Evolutionary conservation across 2,888 invertebrate genomes (phyloP).

Genomic region (Pherbina coryleti): DNA sequence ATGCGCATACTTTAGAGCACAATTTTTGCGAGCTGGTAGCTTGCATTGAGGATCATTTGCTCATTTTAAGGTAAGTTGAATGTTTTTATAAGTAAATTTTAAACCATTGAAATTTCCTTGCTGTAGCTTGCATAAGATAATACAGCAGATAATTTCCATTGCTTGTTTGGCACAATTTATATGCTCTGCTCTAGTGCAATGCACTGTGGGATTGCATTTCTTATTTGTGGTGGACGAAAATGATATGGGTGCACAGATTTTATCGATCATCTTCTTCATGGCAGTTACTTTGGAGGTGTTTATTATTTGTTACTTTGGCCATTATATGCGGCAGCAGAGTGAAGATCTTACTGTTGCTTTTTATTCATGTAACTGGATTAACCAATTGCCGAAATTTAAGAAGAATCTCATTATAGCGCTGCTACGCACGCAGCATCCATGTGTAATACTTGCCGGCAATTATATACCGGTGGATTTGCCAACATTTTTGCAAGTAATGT

Average conservation of each 20-base stretch:
- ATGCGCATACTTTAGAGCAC: conserved; percentile 28
- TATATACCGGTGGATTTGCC: conserved; percentile 72
- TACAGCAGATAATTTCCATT: conserved; percentile 71
- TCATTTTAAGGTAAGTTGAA: conserved; percentile 53
- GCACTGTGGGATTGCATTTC: conserved; percentile 70
- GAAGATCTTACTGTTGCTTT: conserved; percentile 70
- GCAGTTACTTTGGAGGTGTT: conserved; percentile 72
- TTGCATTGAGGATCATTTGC: conserved; percentile 60
- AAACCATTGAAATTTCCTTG: conserved; percentile 32
- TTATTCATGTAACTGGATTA: conserved; percentile 73
- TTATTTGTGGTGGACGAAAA: conserved; percentile 66
- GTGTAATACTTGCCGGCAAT: conserved; percentile 72
- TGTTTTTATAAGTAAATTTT: conserved; percentile 7
- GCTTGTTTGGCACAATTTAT: conserved; percentile 72
- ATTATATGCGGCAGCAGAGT: conserved; percentile 71
- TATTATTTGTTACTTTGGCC: conserved; percentile 73
- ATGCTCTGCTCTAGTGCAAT: conserved; percentile 69
- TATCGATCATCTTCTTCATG: conserved; percentile 66
- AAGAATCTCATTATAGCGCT: conserved; percentile 71
- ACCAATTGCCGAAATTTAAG: conserved; percentile 70
- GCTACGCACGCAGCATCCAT: conserved; percentile 71
- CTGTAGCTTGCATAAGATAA: conserved; percentile 69
- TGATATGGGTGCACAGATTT: conserved; percentile 56
- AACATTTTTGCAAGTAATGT: conserved; percentile 68
- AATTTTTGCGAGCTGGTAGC: conserved; percentile 51